Evolutionary conservation across 2,888 invertebrate species (phyloP).

Genomic region (Lasioglossum vierecki): DNA sequence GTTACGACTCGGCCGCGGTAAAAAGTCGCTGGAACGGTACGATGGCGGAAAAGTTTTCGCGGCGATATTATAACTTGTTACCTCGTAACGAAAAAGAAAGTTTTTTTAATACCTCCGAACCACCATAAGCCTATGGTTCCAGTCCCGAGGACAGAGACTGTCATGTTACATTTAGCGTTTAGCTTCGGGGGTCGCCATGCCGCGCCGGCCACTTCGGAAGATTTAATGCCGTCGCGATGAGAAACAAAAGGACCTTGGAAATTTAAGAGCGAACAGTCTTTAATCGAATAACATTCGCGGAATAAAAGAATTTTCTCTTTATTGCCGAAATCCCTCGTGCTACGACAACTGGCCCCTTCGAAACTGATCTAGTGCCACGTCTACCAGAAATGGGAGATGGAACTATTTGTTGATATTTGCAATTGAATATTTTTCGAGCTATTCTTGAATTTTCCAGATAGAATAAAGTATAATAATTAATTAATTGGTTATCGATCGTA

Average conservation of each 20-base stretch:
- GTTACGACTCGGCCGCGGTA: slow-evolving; percentile 27
- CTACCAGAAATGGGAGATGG: no score
- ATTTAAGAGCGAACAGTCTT: background rate
- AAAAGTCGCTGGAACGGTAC: slow-evolving; percentile 42
- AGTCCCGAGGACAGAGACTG: background rate
- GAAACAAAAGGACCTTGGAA: background rate
- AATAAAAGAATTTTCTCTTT: background rate
- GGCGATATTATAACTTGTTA: slow-evolving; percentile 52
- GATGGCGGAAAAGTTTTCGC: slow-evolving; percentile 41
- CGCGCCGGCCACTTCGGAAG: background rate
- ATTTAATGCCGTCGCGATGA: slow-evolving; percentile 6
- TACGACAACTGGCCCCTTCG: background rate
- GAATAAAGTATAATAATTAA: no score
- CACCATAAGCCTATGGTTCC: slow-evolving; percentile 35
- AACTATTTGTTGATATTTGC: no score
- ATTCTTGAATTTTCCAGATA: no score
- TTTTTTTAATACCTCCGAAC: slow-evolving; percentile 50
- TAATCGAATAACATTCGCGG: slow-evolving; percentile 1
- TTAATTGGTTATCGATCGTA: no score
- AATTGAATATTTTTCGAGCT: no score
- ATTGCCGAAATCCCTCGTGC: background rate
- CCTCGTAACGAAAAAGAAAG: slow-evolving; percentile 48
- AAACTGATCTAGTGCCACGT: no score
- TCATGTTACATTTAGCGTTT: slow-evolving; percentile 1
- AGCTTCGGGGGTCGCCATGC: background rate